phyloP scores from a whole-genome alignment of 2,113 vertebrate genomes.

The Pelecanus crispus region DNA sequence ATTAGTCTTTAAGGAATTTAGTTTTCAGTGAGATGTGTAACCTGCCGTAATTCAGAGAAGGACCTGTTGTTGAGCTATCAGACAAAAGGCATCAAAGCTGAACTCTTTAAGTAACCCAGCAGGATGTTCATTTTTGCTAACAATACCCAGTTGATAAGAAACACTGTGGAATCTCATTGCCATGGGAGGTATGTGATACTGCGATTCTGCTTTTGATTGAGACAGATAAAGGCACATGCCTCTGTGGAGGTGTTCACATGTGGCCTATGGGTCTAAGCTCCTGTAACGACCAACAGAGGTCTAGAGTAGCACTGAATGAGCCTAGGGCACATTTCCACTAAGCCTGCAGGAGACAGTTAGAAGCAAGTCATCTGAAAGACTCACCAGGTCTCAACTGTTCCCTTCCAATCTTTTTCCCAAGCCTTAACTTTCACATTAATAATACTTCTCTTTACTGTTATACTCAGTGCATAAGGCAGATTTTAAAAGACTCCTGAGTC shows the following conservation, averaged over 20 bases:
- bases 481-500: not conserved
- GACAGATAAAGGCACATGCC: no score
- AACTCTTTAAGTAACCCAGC: not conserved
- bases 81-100: not conserved
- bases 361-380: not conserved
- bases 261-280: not conserved
- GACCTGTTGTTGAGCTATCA: not conserved
- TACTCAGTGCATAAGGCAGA: not conserved
- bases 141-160: not conserved
- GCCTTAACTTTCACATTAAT: not conserved
- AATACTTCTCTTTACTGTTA: not conserved
- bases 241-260: not conserved
- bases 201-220: not conserved
- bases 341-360: not conserved
- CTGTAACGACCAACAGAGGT: not conserved
- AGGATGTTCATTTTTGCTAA: not conserved
- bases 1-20: not conserved
- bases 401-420: not conserved
- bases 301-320: not conserved
- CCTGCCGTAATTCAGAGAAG: not conserved
- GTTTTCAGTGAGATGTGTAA: not conserved
- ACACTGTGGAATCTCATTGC: not conserved
- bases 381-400: not conserved
- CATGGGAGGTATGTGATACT: not conserved
- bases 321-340: not conserved